A percentile compares a stretch with the other conserved stretches of the same genome.
These are phyloP conservation scores for Clanis bilineata DNA, from an alignment of 2,888 invertebrate genomes.

Conservation along the genomic window DNA sequence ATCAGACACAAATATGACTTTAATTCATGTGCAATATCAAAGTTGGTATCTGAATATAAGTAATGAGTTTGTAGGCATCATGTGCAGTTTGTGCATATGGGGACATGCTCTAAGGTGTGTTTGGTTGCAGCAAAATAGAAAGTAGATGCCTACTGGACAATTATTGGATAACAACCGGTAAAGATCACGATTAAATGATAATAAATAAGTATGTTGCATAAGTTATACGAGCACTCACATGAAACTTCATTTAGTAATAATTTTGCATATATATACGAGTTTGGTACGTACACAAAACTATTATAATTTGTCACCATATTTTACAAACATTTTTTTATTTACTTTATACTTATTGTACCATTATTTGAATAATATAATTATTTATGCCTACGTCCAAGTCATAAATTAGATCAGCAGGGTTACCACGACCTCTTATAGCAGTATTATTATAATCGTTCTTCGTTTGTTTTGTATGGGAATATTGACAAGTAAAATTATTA, in stretches of 20 bases:
- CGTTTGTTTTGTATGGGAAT: too few relatives aligned
- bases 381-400: too few relatives aligned
- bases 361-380: too few relatives aligned
- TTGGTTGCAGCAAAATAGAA: conserved; percentile 5
- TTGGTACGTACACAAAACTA: not conserved
- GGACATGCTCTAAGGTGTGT: not conserved
- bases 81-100: not conserved
- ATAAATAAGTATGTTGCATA: not conserved
- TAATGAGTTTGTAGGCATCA: not conserved
- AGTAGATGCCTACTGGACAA: conserved; percentile 4
- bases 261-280: not conserved
- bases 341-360: too few relatives aligned
- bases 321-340: too few relatives aligned
- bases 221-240: not conserved
- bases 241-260: not conserved
- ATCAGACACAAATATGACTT: too few relatives aligned
- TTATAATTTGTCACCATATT: not conserved
- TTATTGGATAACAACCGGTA: conserved; percentile 12
- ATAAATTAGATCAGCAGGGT: too few relatives aligned
- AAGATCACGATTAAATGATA: conserved; percentile 8
- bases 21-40: too few relatives aligned
- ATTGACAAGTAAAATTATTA: too few relatives aligned
- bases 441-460: too few relatives aligned
- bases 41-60: too few relatives aligned
- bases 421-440: too few relatives aligned